Conservation (phyloP, 2,797 vertebrate genomes). For the Kryptolebias ocellatus region DNA sequence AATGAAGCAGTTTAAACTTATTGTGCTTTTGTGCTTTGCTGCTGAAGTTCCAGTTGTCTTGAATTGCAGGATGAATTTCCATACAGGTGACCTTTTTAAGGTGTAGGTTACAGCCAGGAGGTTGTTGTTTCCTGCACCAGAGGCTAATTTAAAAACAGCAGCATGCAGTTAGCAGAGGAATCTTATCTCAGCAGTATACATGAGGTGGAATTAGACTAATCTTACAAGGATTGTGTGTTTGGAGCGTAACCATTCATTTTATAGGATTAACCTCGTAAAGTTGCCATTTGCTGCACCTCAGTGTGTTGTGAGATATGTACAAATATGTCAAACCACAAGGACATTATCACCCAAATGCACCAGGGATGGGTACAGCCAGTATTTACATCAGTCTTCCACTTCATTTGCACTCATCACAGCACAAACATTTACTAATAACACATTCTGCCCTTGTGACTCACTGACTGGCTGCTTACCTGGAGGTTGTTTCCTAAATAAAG, state of each 20-base stretch:
- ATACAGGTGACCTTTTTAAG: neutral
- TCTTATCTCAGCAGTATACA: too few species aligned
- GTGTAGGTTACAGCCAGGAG: neutral
- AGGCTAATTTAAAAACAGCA: neutral
- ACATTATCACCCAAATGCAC: slow-evolving; percentile 11
- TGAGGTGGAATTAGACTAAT: neutral
- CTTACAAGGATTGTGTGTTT: neutral
- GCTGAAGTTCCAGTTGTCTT: too few species aligned
- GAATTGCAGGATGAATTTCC: too few species aligned
- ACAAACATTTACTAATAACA: slow-evolving; percentile 1
- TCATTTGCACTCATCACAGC: slow-evolving; percentile 22
- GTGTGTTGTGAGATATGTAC: neutral
- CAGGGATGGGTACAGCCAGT: slow-evolving; percentile 29
- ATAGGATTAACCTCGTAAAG: neutral
- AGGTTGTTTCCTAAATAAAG: slow-evolving; percentile 11
- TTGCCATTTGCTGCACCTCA: neutral
- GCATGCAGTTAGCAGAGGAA: neutral
- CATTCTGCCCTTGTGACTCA: slow-evolving; percentile 34
- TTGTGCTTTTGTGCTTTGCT: too few species aligned
- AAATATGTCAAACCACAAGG: neutral
- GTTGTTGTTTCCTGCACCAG: neutral
- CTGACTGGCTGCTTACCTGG: slow-evolving; percentile 21
- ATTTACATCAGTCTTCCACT: slow-evolving; percentile 29
- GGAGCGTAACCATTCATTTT: neutral
- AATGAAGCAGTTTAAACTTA: too few species aligned